These are phyloP conservation scores for Takifugu ocellatus DNA, from an alignment of 2,797 vertebrate genomes.

Conservation along the genomic window DNA sequence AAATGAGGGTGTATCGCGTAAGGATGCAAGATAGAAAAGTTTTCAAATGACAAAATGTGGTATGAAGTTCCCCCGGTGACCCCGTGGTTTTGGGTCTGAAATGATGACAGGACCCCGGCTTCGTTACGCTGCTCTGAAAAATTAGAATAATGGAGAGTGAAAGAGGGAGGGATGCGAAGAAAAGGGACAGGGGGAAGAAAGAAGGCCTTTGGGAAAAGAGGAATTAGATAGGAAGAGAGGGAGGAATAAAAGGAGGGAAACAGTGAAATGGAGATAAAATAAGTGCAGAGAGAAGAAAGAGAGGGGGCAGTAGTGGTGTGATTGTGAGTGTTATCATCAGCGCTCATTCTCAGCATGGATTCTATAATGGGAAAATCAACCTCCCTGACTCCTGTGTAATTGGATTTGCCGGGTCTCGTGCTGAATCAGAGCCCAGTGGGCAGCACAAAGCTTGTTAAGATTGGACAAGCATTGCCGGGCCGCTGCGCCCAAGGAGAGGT, in stretches of 20 bases:
- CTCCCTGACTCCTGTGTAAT: slow-evolving; percentile 85
- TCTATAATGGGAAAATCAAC: slow-evolving; percentile 84
- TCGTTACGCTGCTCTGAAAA: slow-evolving; percentile 59
- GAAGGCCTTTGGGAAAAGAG: slow-evolving; percentile 45
- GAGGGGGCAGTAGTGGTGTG: slow-evolving; percentile 64
- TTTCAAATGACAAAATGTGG: slow-evolving; percentile 14
- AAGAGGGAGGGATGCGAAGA: slow-evolving; percentile 56
- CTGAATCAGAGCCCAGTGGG: slow-evolving; percentile 83
- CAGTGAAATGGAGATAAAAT: slow-evolving; percentile 59
- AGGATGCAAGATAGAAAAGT: slow-evolving; percentile 11
- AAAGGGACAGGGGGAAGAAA: slow-evolving; percentile 53
- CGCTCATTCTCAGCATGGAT: slow-evolving; percentile 78
- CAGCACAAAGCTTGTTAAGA: slow-evolving; percentile 86
- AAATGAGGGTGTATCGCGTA: not conserved
- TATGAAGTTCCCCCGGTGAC: slow-evolving; percentile 42
- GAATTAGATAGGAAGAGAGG: slow-evolving; percentile 66
- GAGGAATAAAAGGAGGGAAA: slow-evolving; percentile 57
- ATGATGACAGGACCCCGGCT: slow-evolving; percentile 54
- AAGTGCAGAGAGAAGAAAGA: slow-evolving; percentile 31
- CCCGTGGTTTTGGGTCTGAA: slow-evolving; percentile 39
- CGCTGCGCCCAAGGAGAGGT: slow-evolving; percentile 52
- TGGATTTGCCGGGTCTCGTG: slow-evolving; percentile 85
- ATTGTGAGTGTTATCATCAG: slow-evolving; percentile 75
- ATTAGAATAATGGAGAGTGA: slow-evolving; percentile 66
- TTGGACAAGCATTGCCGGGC: slow-evolving; percentile 82